Conservation (phyloP, 2,797 vertebrate genomes). For the Caiman crocodilus region DNA sequence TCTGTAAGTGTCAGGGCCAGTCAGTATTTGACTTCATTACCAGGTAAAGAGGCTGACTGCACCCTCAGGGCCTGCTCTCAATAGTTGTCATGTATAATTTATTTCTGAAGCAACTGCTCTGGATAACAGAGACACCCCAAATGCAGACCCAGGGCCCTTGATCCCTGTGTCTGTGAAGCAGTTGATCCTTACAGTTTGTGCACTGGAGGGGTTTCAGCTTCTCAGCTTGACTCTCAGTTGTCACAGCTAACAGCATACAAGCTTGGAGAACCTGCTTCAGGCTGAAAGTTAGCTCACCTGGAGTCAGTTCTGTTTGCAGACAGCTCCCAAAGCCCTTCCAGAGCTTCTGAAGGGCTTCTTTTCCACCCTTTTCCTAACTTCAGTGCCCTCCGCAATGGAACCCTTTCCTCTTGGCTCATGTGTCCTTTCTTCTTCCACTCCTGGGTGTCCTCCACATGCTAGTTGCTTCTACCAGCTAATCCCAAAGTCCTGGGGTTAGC, state of each 20-base stretch:
- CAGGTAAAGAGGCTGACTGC: not conserved
- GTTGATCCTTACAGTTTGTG: not conserved
- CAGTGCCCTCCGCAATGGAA: not conserved
- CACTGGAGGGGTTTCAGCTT: not conserved
- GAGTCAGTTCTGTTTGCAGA: not conserved
- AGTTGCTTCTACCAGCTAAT: not conserved
- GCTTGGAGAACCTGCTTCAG: not conserved
- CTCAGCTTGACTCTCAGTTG: not conserved
- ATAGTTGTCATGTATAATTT: not conserved
- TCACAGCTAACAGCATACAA: not conserved
- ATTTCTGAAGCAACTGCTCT: not conserved
- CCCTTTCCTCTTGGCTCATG: not conserved
- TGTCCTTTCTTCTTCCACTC: not conserved
- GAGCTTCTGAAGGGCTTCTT: not conserved
- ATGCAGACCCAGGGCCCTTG: not conserved
- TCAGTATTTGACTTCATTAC: not conserved
- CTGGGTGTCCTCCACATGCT: not conserved
- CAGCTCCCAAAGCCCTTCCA: not conserved
- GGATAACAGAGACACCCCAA: not conserved
- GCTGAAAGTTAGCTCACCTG: not conserved
- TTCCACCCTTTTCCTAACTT: not conserved
- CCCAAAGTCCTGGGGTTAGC: not conserved
- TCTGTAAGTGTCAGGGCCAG: constrained; percentile 74
- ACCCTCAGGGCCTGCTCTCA: not conserved
- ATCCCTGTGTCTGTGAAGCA: not conserved